Evolutionary conservation across 2,113 vertebrate species (phyloP).

Genomic region (Apteryx owenii): DNA sequence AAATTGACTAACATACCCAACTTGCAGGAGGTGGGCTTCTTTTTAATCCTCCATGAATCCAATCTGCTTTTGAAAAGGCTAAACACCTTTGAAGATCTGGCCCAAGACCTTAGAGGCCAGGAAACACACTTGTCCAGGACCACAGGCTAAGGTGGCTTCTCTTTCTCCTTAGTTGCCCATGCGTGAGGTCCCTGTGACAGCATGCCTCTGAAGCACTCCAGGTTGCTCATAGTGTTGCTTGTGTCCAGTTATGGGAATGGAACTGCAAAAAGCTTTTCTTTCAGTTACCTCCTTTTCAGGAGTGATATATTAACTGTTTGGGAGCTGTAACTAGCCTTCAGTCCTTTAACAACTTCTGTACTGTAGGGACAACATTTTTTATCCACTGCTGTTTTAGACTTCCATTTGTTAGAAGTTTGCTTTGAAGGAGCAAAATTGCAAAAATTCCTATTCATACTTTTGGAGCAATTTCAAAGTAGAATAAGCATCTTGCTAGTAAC

Average conservation of each 20-base stretch:
- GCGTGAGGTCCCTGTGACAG: not conserved
- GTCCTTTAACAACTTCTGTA: not conserved
- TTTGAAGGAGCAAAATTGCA: not conserved
- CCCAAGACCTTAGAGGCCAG: not conserved
- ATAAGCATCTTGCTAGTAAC: not conserved
- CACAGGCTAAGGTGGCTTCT: not conserved
- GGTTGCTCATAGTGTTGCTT: not conserved
- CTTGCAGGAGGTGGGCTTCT: not conserved
- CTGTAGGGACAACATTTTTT: not conserved
- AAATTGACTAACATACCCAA: not conserved
- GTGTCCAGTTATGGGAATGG: accelerated
- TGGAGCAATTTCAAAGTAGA: not conserved
- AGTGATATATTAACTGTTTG: not conserved
- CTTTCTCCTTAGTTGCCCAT: not conserved
- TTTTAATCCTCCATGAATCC: not conserved
- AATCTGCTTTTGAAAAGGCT: not conserved
- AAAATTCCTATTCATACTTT: not conserved
- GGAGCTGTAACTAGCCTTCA: not conserved
- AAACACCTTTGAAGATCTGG: not conserved
- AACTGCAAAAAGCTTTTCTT: not conserved
- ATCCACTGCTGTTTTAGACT: not conserved
- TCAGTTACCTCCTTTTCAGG: not conserved
- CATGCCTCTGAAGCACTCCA: not conserved
- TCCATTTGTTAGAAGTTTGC: not conserved
- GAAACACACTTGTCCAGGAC: not conserved